Conservation (phyloP, 2,113 vertebrate species). For the Chrysemys picta region DNA sequence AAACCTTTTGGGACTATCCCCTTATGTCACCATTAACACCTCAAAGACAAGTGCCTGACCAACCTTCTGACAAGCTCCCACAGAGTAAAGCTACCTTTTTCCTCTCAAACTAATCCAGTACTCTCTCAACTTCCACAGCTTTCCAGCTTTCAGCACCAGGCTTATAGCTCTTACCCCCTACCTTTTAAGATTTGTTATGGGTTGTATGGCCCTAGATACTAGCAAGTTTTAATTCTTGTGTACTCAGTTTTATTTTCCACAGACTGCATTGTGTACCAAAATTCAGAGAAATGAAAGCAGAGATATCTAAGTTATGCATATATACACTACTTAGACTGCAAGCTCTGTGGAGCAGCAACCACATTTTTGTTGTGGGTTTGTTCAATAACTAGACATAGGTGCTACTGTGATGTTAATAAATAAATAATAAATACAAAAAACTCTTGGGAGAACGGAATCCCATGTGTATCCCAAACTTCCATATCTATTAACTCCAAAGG, state of each 20-base stretch:
- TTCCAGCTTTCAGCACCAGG: neutral
- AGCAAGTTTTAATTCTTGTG: neutral
- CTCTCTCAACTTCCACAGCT: neutral
- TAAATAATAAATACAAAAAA: neutral
- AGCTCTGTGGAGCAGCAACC: neutral
- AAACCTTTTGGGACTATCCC: neutral
- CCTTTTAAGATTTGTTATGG: neutral
- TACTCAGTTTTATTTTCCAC: neutral
- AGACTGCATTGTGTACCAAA: neutral
- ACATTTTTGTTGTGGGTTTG: neutral
- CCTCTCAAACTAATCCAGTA: neutral
- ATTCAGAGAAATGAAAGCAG: neutral
- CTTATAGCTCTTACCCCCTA: neutral
- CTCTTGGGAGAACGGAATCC: neutral
- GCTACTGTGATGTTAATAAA: neutral
- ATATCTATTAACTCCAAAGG: neutral
- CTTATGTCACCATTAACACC: neutral
- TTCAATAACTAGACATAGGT: neutral
- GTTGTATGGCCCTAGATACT: neutral
- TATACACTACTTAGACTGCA: neutral
- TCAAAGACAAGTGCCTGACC: neutral
- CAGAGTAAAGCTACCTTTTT: neutral
- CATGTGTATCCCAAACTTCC: neutral
- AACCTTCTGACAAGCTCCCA: neutral
- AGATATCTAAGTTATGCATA: neutral